Percentiles rank a stretch among this genome's conserved stretches.
Conservation (phyloP, 2,113 vertebrate genomes). For the Daboia siamensis region DNA sequence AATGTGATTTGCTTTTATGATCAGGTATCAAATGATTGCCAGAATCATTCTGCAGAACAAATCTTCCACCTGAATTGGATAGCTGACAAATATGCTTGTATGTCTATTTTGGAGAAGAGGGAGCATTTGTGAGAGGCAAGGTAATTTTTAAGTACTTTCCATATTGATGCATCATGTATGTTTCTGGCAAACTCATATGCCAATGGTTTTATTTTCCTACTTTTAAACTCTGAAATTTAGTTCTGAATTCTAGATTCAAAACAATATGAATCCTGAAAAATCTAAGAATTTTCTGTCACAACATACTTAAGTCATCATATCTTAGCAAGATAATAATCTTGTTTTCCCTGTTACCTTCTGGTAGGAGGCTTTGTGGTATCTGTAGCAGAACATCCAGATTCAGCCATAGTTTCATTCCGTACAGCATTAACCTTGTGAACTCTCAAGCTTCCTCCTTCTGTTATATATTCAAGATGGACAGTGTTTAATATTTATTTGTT, state of each 20-base stretch:
- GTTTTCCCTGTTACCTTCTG: too few species aligned
- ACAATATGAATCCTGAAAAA: background rate
- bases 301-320: background rate
- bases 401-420: too few species aligned
- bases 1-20: conserved; percentile 5
- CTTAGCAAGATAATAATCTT: background rate
- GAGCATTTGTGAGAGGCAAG: background rate
- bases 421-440: too few species aligned
- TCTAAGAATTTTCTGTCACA: background rate
- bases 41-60: background rate
- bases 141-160: background rate
- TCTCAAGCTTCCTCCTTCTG: too few species aligned
- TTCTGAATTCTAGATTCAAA: background rate
- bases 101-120: background rate
- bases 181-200: background rate
- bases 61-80: background rate
- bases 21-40: conserved; percentile 6
- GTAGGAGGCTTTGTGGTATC: too few species aligned
- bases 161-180: background rate
- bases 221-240: background rate
- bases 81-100: background rate
- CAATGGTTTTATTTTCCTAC: background rate
- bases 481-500: too few species aligned
- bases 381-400: too few species aligned
- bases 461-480: too few species aligned